These are phyloP conservation scores for Nymphalis urticae DNA, from an alignment of 2,888 invertebrate genomes.

Conservation along the genomic window DNA sequence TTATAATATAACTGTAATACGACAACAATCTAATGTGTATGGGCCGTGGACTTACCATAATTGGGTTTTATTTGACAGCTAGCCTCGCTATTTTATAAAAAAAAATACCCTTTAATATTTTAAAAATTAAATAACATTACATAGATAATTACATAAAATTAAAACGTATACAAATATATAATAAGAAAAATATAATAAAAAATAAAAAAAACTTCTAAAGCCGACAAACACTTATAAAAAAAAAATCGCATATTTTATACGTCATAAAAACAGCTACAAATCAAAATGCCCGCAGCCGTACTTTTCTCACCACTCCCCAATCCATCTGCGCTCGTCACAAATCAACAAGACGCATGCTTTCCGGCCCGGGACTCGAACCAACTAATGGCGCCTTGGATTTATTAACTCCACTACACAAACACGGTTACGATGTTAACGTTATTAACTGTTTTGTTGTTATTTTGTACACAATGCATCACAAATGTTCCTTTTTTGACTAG, in stretches of 20 bases:
- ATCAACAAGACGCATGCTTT: conserved; percentile 77
- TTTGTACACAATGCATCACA: background rate
- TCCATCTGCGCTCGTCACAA: conserved; percentile 74
- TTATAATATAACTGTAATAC: too few species aligned
- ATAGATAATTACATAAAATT: too few species aligned
- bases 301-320: conserved; percentile 44
- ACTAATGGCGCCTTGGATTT: conserved; percentile 67
- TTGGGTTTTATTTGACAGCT: too few species aligned
- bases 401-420: conserved; percentile 60
- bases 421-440: conserved; percentile 61
- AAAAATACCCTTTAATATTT: too few species aligned
- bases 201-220: background rate
- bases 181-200: background rate
- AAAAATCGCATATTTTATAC: background rate
- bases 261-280: conserved; percentile 38
- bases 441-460: conserved; percentile 22
- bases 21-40: too few species aligned
- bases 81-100: too few species aligned
- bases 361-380: conserved; percentile 64
- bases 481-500: too few species aligned
- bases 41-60: too few species aligned
- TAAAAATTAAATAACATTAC: too few species aligned
- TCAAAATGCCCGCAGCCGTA: conserved; percentile 45
- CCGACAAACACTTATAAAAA: background rate
- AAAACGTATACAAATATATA: background rate